Evolutionary conservation across 2,888 invertebrate genomes (phyloP).

Genomic region (Andrena praecox): DNA sequence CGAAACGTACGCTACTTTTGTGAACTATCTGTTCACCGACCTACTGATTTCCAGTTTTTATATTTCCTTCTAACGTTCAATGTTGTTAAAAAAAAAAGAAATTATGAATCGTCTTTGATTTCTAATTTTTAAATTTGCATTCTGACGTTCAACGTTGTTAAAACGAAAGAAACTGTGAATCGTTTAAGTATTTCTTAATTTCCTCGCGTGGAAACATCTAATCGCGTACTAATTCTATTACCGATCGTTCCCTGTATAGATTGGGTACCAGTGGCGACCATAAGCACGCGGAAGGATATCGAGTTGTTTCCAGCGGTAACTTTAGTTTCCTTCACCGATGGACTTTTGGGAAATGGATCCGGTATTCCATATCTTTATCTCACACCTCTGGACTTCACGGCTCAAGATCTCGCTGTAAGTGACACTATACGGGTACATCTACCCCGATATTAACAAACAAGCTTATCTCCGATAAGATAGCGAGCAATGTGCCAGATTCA

Average conservation of each 20-base stretch:
- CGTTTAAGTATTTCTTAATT: not conserved
- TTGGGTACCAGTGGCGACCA: constrained; percentile 91
- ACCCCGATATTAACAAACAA: not conserved
- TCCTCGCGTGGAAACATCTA: not conserved
- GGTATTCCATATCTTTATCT: constrained; percentile 92
- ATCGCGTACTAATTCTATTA: not conserved
- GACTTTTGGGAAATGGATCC: constrained; percentile 88
- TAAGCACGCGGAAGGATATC: constrained; percentile 88
- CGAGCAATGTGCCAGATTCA: not conserved
- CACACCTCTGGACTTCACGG: constrained; percentile 90
- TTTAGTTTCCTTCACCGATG: constrained; percentile 90
- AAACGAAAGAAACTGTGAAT: too few species aligned
- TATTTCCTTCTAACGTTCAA: not conserved
- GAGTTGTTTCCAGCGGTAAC: constrained; percentile 89
- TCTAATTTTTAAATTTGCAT: too few species aligned
- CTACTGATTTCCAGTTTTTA: not conserved
- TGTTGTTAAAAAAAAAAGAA: not conserved
- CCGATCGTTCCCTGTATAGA: constrained; percentile 85
- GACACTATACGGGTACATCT: not conserved
- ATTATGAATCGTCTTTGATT: too few species aligned
- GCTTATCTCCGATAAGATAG: constrained; percentile 31
- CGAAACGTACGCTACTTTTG: not conserved
- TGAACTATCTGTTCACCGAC: not conserved
- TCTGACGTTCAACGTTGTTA: too few species aligned
- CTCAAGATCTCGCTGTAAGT: constrained; percentile 89